Base-by-base conservation (phyloP, 1,140 invertebrate genomes). In the Neodiprion pinetum region DNA sequence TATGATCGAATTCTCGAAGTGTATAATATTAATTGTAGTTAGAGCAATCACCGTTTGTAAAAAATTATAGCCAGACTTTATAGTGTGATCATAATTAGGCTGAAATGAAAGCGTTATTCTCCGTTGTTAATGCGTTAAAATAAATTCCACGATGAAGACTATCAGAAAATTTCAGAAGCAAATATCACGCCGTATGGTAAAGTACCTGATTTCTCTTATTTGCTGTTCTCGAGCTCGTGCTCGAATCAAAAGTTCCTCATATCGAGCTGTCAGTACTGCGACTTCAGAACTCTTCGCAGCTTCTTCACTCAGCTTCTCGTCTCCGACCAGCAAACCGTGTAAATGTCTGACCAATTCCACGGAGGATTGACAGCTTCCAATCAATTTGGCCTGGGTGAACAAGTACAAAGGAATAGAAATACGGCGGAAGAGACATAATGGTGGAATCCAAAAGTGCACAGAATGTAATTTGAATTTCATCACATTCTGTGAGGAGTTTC, bases 301-400 rank as follows among this genome's bases (percentile, higher is more conserved):
- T 72, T 95, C 91, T 70, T 90, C 87, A 7, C 89, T 91, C 23
- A 93, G 90, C 70, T 93, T 91, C 78, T 93, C 94, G 82, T 96
- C 94, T 53, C 92, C 92, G 7, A 95, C 85, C 2, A 97, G 87
- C 9, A 96, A 81, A 65, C 91, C 90, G 72, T 94, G 93, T 14
- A 97, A 88, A 89, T 96, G 94, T 80, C 92, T 93, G 1, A 96
- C 92, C 17, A 96, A 84, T 85, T 97, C 95, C 61, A 95, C 89
- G 12, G 91, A 92, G 1, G 92, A 93, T 80, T 95, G 92, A 81
- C 93, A 94, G 71, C 91, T 92, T 74, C 92, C 91, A 28, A 94
- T 89, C 74, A 92, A 83, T 86, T 94, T 94, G 48, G 91, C 91
- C 90, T 92, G 78, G 23, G 77, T 75, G 72, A 75, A 47, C 69